Evolutionary conservation across 1,140 invertebrate genomes (phyloP).

Genomic region (Drosophila prosaltans): DNA sequence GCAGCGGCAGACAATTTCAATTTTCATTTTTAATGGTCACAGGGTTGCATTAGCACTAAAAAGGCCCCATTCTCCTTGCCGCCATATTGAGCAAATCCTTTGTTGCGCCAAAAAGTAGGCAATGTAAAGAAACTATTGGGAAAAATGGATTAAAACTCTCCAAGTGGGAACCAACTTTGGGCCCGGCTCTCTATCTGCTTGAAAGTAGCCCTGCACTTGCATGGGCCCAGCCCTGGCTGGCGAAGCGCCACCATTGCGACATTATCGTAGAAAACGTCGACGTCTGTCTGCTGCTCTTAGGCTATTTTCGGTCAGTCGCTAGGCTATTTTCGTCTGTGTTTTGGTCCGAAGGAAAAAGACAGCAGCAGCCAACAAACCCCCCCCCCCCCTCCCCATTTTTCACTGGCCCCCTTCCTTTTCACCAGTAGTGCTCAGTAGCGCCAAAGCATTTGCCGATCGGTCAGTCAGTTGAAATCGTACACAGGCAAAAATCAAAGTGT

Average conservation of each 20-base stretch:
- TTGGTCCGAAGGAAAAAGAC: constrained; percentile 53
- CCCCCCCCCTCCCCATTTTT: not conserved
- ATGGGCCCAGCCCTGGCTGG: constrained; percentile 22
- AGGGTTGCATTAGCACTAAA: constrained; percentile 29
- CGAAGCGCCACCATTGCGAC: constrained; percentile 69
- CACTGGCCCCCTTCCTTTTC: too few relatives aligned
- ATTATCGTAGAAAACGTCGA: constrained; percentile 43
- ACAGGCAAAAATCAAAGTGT: constrained; percentile 17
- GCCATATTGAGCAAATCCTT: too few relatives aligned
- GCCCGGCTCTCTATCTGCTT: not conserved
- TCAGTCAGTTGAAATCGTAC: constrained; percentile 44
- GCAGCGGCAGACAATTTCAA: constrained; percentile 42
- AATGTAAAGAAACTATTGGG: not conserved
- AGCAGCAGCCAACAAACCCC: constrained; percentile 31
- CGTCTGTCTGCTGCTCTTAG: constrained; percentile 54
- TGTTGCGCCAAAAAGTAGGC: constrained; percentile 59
- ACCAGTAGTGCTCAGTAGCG: not conserved
- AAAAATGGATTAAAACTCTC: too few relatives aligned
- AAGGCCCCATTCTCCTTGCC: not conserved
- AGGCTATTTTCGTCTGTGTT: constrained; percentile 71
- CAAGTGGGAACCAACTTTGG: too few relatives aligned
- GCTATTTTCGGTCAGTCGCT: constrained; percentile 63
- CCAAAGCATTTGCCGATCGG: constrained; percentile 27
- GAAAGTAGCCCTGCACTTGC: too few relatives aligned
- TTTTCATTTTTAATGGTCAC: constrained; percentile 18